Evolutionary conservation across 2,888 invertebrate genomes (phyloP).

Genomic region (Eupithecia tripunctaria): DNA sequence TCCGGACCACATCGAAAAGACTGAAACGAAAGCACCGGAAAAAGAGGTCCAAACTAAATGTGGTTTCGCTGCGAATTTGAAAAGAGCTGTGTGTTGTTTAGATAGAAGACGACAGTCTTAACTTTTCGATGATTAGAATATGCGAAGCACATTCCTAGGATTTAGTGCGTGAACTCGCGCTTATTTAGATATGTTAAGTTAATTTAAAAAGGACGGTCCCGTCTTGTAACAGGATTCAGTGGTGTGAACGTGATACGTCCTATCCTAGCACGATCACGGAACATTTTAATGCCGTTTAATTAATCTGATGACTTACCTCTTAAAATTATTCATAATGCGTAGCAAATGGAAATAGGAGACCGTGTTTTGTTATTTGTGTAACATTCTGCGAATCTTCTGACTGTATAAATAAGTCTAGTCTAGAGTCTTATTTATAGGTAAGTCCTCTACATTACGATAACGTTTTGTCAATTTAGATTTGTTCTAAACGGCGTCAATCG

Average conservation of each 20-base stretch:
- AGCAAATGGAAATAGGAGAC: background rate
- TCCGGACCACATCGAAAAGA: constrained; percentile 64
- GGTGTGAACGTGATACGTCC: background rate
- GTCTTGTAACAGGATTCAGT: background rate
- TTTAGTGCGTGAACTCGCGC: constrained; percentile 9
- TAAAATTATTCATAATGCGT: background rate
- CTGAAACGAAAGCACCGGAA: constrained; percentile 63
- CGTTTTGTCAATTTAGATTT: constrained; percentile 23
- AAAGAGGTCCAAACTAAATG: constrained; percentile 70
- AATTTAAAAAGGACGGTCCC: background rate
- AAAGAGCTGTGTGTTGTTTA: constrained; percentile 78
- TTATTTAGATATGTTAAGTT: background rate
- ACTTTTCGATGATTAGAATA: constrained; percentile 42
- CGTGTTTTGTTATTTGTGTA: background rate
- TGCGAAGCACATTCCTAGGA: constrained; percentile 28
- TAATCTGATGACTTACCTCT: background rate
- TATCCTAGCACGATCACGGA: background rate
- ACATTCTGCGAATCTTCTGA: background rate
- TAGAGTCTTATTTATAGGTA: background rate
- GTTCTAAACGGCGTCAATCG: constrained; percentile 54
- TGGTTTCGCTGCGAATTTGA: constrained; percentile 78
- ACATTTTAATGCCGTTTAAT: background rate
- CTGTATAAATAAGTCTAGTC: background rate
- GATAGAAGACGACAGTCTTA: constrained; percentile 77
- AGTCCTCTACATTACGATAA: background rate